Evolutionary conservation across 2,888 invertebrate species (phyloP), one percentile per base, ranked within the genome.

Genomic region (Caradrina clavipalpis): DNA sequence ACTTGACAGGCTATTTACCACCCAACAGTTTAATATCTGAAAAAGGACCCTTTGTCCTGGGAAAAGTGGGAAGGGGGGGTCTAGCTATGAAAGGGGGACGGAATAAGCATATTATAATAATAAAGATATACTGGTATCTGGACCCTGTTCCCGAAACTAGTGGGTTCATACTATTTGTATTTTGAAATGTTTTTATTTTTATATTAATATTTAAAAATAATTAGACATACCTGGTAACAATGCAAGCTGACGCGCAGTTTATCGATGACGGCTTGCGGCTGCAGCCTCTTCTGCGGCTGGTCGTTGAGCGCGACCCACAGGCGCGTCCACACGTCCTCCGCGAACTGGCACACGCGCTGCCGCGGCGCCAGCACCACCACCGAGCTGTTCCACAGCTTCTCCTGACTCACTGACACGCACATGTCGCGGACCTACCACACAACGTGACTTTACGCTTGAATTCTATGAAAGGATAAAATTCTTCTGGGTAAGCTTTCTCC

Each of bases 361-460:
- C 98, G 97, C 1, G 98, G 98, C 4, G 98, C 98, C 63, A 98
- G 93, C 59, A 98, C 95, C 97, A 98, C 98, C 92, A 98, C 98
- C 31, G 97, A 97, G 15, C 98, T 98, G 88, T 98, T 98, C 97
- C 98, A 98, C 61, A 98, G 94, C 80, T 97, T 97, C 92, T 98
- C 98, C 84, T 97, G 97, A 11, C 97, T 97, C 78, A 98, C 94
- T 2, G 97, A 97, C 56, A 98, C 97, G 74, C 94, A 96, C 71
- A 97, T 94, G 67, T 94, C 94, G 58, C 94, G 91, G 10, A 94
- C 92, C 96, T 96, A 6, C 2, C 49, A 15, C n/a, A 10, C 11
- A 22, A 45, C 13, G 15, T 17, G 56, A 19, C 1, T 31, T n/a
- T 54, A 22, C 57, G 26, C 26, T 26, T 26, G 26, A 26, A 26